Conservation (phyloP, 1,140 invertebrate genomes). For the Uloborus diversus region DNA sequence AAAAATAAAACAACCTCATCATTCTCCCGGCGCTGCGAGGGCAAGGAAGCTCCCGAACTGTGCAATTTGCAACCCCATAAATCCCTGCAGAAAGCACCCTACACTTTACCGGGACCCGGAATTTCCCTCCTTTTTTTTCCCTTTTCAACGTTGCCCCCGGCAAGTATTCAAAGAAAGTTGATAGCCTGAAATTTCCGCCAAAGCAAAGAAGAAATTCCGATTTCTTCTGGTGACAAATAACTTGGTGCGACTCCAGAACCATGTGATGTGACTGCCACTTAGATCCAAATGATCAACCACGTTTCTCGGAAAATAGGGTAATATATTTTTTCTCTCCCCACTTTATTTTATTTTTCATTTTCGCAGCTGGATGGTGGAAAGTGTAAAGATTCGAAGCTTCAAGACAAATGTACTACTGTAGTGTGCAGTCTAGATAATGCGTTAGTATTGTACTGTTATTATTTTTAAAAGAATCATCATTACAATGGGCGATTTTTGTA, state of each 20-base stretch:
- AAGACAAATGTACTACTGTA: too few species aligned
- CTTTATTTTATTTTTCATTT: too few species aligned
- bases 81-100: not conserved
- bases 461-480: too few species aligned
- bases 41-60: not conserved
- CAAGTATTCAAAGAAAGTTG: slow-evolving; percentile 19
- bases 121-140: not conserved
- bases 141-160: not conserved
- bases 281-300: slow-evolving; percentile 11
- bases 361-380: too few species aligned
- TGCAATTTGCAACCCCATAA: not conserved
- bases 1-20: not conserved
- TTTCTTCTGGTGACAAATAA: slow-evolving; percentile 10
- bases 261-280: slow-evolving; percentile 12
- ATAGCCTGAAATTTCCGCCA: slow-evolving; percentile 13
- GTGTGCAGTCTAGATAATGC: too few species aligned
- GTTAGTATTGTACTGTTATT: too few species aligned
- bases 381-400: too few species aligned
- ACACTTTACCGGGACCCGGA: not conserved
- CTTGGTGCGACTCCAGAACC: not conserved
- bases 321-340: not conserved
- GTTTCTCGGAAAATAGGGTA: slow-evolving; percentile 3
- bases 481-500: too few species aligned
- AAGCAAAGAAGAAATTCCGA: not conserved
- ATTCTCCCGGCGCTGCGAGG: too few species aligned